These are phyloP conservation scores for Catostomus latipinnis DNA, from an alignment of 2,797 vertebrate genomes.

Conservation along the genomic window DNA sequence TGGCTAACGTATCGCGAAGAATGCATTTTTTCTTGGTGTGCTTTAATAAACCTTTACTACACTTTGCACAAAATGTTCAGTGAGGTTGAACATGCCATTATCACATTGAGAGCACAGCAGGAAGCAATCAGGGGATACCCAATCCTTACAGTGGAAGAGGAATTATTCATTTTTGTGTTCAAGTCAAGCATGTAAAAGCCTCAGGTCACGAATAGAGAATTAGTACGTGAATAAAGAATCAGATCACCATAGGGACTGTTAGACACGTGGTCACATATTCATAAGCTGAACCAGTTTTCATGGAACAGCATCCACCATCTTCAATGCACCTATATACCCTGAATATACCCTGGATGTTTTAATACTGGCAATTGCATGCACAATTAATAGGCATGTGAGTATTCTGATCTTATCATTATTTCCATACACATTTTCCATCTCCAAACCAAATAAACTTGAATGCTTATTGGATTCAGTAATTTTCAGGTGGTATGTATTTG, in stretches of 20 bases:
- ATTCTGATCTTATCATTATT: too few relatives aligned
- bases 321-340: not conserved
- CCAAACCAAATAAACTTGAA: too few relatives aligned
- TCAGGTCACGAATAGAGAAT: slow-evolving; percentile 21
- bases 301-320: not conserved
- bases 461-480: too few relatives aligned
- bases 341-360: too few relatives aligned
- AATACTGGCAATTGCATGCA: too few relatives aligned
- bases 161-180: slow-evolving; percentile 11
- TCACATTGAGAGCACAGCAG: slow-evolving; percentile 15
- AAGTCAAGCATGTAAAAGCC: slow-evolving; percentile 15
- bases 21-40: slow-evolving; percentile 26
- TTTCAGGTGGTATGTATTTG: too few relatives aligned
- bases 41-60: slow-evolving; percentile 36
- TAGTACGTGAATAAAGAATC: not conserved
- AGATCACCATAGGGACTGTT: slow-evolving; percentile 8
- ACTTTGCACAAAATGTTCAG: slow-evolving; percentile 32
- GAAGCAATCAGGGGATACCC: not conserved
- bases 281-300: not conserved
- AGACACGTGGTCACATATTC: not conserved
- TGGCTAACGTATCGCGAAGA: slow-evolving; percentile 64
- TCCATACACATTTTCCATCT: too few relatives aligned
- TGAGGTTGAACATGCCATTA: slow-evolving; percentile 47
- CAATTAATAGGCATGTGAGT: too few relatives aligned
- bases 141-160: not conserved